phyloP scores from a whole-genome alignment of 2,113 vertebrate species.

The Phylloscopus whistleri region DNA sequence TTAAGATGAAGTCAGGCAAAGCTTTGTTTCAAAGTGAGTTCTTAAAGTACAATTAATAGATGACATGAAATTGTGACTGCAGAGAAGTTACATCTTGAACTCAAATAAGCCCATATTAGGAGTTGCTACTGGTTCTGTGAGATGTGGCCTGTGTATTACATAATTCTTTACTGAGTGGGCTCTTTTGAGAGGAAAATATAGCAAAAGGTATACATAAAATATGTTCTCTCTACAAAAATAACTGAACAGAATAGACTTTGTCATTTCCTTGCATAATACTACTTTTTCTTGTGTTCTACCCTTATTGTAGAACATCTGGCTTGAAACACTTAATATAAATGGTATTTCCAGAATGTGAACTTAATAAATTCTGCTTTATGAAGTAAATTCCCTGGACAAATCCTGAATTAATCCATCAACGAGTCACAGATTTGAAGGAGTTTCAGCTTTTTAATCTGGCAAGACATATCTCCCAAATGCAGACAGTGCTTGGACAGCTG shows the following conservation, averaged over 20 bases:
- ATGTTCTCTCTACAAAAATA: background rate
- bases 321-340: background rate
- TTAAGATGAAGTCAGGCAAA: background rate
- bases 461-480: background rate
- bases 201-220: background rate
- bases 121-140: background rate
- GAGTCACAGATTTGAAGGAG: constrained; percentile 19
- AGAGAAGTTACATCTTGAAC: background rate
- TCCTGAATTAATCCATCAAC: background rate
- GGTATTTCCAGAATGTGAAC: background rate
- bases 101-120: background rate
- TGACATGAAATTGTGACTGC: background rate
- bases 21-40: background rate
- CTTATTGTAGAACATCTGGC: background rate
- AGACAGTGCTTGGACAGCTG: background rate
- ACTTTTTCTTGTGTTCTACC: background rate
- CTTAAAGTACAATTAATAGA: background rate
- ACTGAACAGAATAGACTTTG: background rate
- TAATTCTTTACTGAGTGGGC: background rate
- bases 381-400: constrained; percentile 23
- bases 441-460: constrained; percentile 33
- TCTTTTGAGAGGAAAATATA: background rate
- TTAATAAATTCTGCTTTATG: constrained; percentile 8
- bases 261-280: background rate
- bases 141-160: background rate